phyloP scores from a whole-genome alignment of 2,888 invertebrate genomes.

The Drosophila paracracens region DNA sequence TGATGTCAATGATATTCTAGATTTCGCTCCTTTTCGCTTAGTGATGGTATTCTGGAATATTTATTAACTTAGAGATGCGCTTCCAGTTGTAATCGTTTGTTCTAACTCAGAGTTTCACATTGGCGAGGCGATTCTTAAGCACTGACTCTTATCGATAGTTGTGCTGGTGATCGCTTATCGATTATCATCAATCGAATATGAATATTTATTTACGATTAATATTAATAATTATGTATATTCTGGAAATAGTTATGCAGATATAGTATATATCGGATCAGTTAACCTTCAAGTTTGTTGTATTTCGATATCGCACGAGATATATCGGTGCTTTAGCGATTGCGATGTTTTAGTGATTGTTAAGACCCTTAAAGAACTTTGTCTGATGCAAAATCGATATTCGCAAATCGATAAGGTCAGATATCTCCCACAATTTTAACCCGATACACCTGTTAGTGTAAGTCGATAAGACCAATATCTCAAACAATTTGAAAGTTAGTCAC shows the following conservation, averaged over 20 bases:
- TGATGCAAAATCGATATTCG: too few relatives aligned
- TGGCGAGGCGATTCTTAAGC: too few relatives aligned
- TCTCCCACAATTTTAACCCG: too few relatives aligned
- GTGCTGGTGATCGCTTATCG: background rate
- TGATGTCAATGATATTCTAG: too few relatives aligned
- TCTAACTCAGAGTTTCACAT: background rate
- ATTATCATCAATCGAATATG: accelerated
- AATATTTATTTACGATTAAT: background rate
- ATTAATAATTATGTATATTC: too few relatives aligned
- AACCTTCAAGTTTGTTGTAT: background rate
- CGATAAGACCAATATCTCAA: too few relatives aligned
- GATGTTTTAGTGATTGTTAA: too few relatives aligned
- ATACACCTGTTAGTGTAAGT: too few relatives aligned
- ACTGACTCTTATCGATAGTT: background rate
- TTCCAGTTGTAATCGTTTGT: background rate
- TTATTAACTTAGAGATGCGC: background rate
- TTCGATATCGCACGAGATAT: background rate
- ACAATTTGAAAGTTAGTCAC: too few relatives aligned
- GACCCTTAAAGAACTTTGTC: too few relatives aligned
- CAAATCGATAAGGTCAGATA: too few relatives aligned
- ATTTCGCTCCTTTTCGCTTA: too few relatives aligned
- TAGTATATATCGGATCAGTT: background rate
- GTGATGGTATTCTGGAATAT: background rate
- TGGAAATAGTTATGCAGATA: background rate
- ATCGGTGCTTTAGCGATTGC: background rate